Evolutionary conservation across 2,888 invertebrate genomes (phyloP), one percentile per base, ranked within the genome.

Genomic region (Blomia tropicalis): DNA sequence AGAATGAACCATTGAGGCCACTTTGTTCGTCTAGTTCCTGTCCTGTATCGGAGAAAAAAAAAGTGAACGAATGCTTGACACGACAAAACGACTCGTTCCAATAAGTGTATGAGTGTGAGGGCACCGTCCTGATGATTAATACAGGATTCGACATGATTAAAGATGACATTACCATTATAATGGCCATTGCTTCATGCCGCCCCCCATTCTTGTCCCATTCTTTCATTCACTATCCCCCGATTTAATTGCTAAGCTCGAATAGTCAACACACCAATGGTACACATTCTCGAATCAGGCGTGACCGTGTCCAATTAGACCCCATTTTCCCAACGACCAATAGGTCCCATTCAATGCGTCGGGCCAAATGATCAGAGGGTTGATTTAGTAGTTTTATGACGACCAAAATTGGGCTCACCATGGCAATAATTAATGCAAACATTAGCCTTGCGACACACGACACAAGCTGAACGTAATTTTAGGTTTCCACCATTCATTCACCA

Each of bases 281-380:
- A 47, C 51, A 47, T 47, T 47, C 27, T 7, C 51, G 51, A 47
- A 47, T 47, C 51, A 47, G 51, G 51, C 51, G 51, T 47, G 51
- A 47, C 51, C 51, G 51, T 47, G 51, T 47, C 51, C 51, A 47
- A 47, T 47, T 47, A 47, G 22, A n/a, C 51, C n/a, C 51, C 51
- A 47, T 7, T n/a, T n/a, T n/a, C 51, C 7, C 11, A 22, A 47
- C 22, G 23, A 19, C 11, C 51, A 27, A 47, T 11, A 47, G 51
- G 51, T 17, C 41, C 41, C 14, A 14, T n/a, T 14, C n/a, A 41
- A n/a, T 41, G 51, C 51, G 14, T 19, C 23, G 51, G 7, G 17
- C 23, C n/a, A n/a, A 11, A 25, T n/a, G 7, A n/a, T 7, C 23
- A 11, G 51, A 11, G 51, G 7, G 7, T 47, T 11, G 51, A 47